Conservation (phyloP, 2,113 vertebrate genomes). For the Xiphias gladius region DNA sequence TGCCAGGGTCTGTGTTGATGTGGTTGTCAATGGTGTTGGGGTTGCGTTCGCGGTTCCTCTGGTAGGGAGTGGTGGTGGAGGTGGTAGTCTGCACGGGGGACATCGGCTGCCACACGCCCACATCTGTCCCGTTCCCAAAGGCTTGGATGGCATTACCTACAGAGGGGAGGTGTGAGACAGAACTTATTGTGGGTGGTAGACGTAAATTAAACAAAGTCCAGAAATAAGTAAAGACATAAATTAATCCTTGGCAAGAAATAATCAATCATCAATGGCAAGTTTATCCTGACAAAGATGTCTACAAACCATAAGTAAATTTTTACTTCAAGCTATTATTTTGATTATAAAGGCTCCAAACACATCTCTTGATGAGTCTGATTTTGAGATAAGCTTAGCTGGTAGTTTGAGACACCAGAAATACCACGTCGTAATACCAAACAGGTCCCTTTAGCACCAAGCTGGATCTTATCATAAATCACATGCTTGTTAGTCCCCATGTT, state of each 20-base stretch:
- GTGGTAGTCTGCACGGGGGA: slow-evolving; percentile 88
- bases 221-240: too few relatives aligned
- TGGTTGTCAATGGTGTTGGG: slow-evolving; percentile 83
- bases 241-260: too few relatives aligned
- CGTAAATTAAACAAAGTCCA: too few relatives aligned
- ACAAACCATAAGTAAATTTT: too few relatives aligned
- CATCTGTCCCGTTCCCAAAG: slow-evolving; percentile 94
- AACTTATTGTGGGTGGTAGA: background rate
- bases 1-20: slow-evolving; percentile 86
- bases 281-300: too few relatives aligned
- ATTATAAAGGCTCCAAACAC: background rate
- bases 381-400: background rate
- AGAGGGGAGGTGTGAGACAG: background rate
- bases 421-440: background rate
- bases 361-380: background rate
- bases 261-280: too few relatives aligned
- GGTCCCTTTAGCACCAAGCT: slow-evolving; percentile 22
- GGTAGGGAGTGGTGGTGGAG: slow-evolving; percentile 86
- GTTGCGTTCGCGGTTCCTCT: slow-evolving; percentile 82
- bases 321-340: too few relatives aligned
- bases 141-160: slow-evolving; percentile 95
- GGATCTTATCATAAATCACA: slow-evolving; percentile 36
- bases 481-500: slow-evolving; percentile 46
- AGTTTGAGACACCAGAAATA: background rate
- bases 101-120: slow-evolving; percentile 90